Evolutionary conservation across 1,140 invertebrate genomes (phyloP).

Genomic region (Pectinophora gossypiella): DNA sequence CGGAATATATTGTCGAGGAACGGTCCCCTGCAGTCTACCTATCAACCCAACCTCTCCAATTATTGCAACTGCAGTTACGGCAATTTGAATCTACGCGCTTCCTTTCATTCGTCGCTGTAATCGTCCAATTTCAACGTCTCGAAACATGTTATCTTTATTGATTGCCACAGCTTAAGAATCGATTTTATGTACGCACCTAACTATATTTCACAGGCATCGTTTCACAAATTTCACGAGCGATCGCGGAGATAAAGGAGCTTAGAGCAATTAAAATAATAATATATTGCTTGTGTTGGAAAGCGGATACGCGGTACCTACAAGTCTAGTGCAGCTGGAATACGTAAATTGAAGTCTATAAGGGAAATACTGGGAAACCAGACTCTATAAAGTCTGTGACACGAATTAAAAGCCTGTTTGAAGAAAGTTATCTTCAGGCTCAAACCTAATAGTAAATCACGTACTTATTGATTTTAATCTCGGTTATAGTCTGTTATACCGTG

Average conservation of each 20-base stretch:
- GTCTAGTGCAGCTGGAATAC: no score
- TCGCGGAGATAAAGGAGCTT: no score
- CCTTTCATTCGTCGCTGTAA: conserved; percentile 27
- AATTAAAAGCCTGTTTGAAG: background rate
- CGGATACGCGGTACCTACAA: no score
- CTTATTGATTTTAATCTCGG: no score
- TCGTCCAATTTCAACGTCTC: background rate
- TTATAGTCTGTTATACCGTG: no score
- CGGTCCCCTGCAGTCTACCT: conserved; percentile 30
- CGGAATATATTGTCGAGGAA: conserved; percentile 25
- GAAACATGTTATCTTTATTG: background rate
- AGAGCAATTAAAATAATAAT: no score
- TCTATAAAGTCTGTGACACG: background rate
- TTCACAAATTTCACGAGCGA: no score
- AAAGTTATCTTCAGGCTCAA: background rate
- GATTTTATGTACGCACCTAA: no score
- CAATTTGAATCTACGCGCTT: conserved; percentile 43
- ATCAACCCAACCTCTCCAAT: conserved; percentile 35
- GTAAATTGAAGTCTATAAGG: background rate
- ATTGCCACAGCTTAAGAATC: background rate
- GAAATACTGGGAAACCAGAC: background rate
- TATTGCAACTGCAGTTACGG: conserved; percentile 40
- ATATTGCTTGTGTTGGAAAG: no score
- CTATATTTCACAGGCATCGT: no score
- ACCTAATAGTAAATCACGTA: no score